Percentiles rank a stretch among this genome's conserved stretches.
phyloP scores from a whole-genome alignment of 2,797 vertebrate genomes.

The Hypotaenidia okinawae region DNA sequence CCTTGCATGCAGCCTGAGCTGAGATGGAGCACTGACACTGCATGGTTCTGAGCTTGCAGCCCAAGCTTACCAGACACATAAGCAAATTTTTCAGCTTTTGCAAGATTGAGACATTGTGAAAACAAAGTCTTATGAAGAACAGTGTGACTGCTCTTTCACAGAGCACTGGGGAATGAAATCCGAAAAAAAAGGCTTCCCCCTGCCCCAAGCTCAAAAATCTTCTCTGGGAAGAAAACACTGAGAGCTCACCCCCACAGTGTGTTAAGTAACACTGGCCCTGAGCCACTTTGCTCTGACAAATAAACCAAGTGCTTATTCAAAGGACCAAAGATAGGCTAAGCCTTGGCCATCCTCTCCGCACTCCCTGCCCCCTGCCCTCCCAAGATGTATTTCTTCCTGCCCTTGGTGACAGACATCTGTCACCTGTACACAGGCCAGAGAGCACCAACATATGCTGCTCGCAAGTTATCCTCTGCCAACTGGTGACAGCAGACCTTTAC shows the following conservation, averaged over 20 bases:
- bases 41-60: not conserved
- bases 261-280: not conserved
- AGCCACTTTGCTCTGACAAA: not conserved
- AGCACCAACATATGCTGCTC: constrained; percentile 24
- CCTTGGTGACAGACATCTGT: constrained; percentile 55
- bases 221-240: not conserved
- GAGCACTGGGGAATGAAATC: not conserved
- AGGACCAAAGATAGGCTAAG: not conserved
- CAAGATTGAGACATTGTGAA: not conserved
- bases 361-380: not conserved
- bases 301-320: not conserved
- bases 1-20: not conserved
- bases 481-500: not conserved
- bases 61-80: not conserved
- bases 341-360: not conserved
- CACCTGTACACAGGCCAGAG: constrained; percentile 25
- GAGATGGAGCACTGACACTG: not conserved
- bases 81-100: not conserved
- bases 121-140: not conserved
- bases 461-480: not conserved
- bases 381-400: constrained; percentile 46
- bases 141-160: not conserved
- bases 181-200: not conserved
- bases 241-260: not conserved
- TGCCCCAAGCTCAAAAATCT: not conserved